Conservation (phyloP, 2,797 vertebrate species). For the Crotalus adamanteus region DNA sequence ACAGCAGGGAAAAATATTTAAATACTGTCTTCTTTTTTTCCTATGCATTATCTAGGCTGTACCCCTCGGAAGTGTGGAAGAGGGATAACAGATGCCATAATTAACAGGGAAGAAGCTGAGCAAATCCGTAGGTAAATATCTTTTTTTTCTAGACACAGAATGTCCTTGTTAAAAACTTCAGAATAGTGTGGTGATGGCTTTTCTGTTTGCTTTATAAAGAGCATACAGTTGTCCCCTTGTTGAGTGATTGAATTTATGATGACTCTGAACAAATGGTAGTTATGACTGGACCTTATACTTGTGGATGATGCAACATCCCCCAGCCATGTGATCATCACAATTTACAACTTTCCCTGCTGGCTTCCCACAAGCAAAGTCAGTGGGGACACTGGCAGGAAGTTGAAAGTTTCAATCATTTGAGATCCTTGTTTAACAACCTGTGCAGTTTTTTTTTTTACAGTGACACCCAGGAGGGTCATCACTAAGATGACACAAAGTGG, state of each 20-base stretch:
- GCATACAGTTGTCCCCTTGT: not conserved
- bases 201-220: not conserved
- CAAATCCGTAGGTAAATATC: slow-evolving; percentile 79
- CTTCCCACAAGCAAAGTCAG: not conserved
- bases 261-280: not conserved
- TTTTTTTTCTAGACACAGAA: not conserved
- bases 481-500: not conserved
- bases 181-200: not conserved
- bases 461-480: not conserved
- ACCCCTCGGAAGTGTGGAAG: slow-evolving; percentile 90
- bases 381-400: not conserved
- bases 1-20: not conserved
- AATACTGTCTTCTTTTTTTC: not conserved
- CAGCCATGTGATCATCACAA: not conserved
- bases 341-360: not conserved
- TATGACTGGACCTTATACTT: not conserved
- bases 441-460: not conserved
- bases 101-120: slow-evolving; percentile 83
- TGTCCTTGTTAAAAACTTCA: not conserved
- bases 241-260: not conserved
- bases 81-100: slow-evolving; percentile 80
- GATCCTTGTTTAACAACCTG: not conserved
- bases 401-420: not conserved
- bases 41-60: slow-evolving; percentile 76
- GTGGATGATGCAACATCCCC: not conserved